Base-by-base conservation (phyloP, 2,113 vertebrate genomes). In the Halichoeres trimaculatus region DNA sequence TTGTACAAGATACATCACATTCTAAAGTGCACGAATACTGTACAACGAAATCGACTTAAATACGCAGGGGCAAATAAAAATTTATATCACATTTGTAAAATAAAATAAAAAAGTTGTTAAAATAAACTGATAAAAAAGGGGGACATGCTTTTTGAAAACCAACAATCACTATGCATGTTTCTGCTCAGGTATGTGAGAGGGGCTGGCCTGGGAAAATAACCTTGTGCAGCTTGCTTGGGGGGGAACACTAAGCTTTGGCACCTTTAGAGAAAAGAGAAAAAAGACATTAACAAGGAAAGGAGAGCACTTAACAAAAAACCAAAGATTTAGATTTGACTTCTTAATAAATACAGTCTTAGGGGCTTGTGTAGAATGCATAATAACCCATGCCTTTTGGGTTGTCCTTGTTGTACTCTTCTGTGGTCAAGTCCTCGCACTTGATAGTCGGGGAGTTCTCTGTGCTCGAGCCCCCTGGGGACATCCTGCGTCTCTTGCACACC, bases 341-440 rank as follows among this genome's bases (percentile, higher is more conserved):
- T 85, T 36, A 88, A 90, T 91, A 91, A 89, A 91, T 92, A 91
- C 81, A 90, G 89, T 90, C 92, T 93, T 95, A 99, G 91, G 98
- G 97, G 92, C 95, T 97, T 60, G 95, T 95, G 92, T 99, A 99
- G 90, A 99, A 99, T 0, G 97, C 95, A 6, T 99, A 99, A 91
- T 99, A 99, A 48, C 97, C 96, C 95, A 98, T 96, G 94, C 95
- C 94, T 96, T 99, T 99, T 36, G 96, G 95, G 92, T 93, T 93
- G 93, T 99, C 97, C 92, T 99, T 99, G 91, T 86, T 95, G 92
- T 97, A 98, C 80, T 99, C 98, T 66, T 99, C 97, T 12, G 95
- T 50, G 50, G 94, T 96, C 90, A 98, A 94, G 88, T 99, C 97
- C 94, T 99, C 98, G 52, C 98, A 99, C 91, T 99, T 99, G 90